These are phyloP conservation scores for Anguilla anguilla DNA, from an alignment of 2,797 vertebrate genomes.

Conservation along the genomic window DNA sequence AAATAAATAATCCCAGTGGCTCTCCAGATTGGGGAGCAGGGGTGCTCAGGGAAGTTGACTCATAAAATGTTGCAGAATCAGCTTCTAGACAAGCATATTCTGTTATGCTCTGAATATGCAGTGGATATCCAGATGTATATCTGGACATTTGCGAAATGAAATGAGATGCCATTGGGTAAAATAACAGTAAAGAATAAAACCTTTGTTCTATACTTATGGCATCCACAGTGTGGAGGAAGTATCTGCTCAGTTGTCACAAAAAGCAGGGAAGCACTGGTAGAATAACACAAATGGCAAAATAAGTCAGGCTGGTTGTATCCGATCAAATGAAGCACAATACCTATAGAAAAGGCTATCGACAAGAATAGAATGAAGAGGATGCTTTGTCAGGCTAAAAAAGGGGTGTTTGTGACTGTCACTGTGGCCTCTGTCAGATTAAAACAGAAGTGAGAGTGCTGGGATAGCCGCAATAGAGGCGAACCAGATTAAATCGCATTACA, in stretches of 20 bases:
- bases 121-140: neutral
- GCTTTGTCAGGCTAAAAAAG: neutral
- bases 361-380: neutral
- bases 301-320: neutral
- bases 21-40: neutral
- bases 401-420: neutral
- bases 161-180: neutral
- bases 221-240: neutral
- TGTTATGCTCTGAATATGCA: neutral
- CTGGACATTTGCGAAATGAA: neutral
- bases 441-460: neutral
- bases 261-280: neutral
- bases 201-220: neutral
- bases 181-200: neutral
- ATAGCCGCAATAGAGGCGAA: neutral
- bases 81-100: neutral
- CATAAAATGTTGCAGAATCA: neutral
- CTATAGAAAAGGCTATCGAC: neutral
- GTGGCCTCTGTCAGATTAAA: neutral
- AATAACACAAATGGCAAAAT: neutral
- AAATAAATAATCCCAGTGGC: too few relatives aligned
- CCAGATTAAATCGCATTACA: neutral
- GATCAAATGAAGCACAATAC: neutral
- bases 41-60: neutral
- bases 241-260: neutral